Evolutionary conservation across 35 echinoderm and acorn worm species (phyloP).

Genomic region (Stichopus chloronotus): DNA sequence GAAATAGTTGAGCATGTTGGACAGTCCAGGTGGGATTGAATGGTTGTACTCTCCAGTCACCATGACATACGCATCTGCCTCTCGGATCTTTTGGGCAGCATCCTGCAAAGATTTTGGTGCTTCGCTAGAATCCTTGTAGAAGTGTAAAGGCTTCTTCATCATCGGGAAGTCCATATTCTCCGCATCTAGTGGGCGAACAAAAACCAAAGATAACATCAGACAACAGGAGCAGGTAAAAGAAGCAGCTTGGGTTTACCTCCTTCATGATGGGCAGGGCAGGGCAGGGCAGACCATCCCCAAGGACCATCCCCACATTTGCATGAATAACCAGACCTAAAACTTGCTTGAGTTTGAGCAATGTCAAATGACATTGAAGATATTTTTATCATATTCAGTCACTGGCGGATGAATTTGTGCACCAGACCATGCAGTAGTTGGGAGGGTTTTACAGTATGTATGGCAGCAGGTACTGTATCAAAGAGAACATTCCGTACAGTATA

Average conservation of each 20-base stretch:
- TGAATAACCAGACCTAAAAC: too few relatives aligned
- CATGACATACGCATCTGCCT: slow-evolving; percentile 82
- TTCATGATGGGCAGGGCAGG: not conserved
- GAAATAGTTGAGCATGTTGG: slow-evolving; percentile 92
- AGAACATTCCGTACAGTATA: too few relatives aligned
- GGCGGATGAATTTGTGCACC: too few relatives aligned
- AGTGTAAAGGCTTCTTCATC: slow-evolving; percentile 79
- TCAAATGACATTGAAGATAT: too few relatives aligned
- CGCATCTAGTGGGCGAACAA: slow-evolving; percentile 54
- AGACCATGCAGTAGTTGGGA: too few relatives aligned
- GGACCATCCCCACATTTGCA: too few relatives aligned
- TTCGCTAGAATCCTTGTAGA: slow-evolving; percentile 69
- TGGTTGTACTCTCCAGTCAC: slow-evolving; percentile 98
- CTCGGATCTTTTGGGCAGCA: slow-evolving; percentile 69
- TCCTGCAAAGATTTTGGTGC: slow-evolving; percentile 57
- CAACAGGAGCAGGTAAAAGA: not conserved
- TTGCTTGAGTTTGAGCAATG: too few relatives aligned
- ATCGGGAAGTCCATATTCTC: slow-evolving; percentile 77
- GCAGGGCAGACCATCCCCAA: not conserved
- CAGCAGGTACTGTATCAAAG: too few relatives aligned
- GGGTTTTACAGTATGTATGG: too few relatives aligned
- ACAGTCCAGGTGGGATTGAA: slow-evolving; percentile 85
- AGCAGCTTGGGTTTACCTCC: not conserved
- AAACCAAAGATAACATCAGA: not conserved
- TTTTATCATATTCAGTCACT: too few relatives aligned